Evolutionary conservation across 2,797 vertebrate species (phyloP).

Genomic region (Gymnoscopelus braueri): DNA sequence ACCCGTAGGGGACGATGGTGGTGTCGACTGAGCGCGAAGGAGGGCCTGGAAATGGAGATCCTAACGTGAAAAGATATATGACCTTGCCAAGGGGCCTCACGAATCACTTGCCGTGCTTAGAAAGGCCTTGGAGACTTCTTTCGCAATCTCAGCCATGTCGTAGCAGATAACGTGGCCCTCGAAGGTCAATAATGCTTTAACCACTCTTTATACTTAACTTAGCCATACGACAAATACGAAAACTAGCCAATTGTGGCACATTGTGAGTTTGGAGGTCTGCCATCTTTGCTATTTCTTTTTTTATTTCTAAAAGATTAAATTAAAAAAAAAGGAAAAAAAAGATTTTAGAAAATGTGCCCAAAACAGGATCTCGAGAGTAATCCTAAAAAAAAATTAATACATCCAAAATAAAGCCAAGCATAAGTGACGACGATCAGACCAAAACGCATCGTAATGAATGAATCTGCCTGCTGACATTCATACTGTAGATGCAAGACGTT

Average conservation of each 20-base stretch:
- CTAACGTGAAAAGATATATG: slow-evolving; percentile 6
- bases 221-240: too few relatives aligned
- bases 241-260: too few relatives aligned
- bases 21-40: slow-evolving; percentile 11
- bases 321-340: too few relatives aligned
- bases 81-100: neutral
- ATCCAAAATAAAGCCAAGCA: neutral
- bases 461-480: neutral
- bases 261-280: too few relatives aligned
- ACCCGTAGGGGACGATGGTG: neutral
- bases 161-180: too few relatives aligned
- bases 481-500: slow-evolving; percentile 21
- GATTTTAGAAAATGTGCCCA: too few relatives aligned
- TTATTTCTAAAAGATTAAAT: too few relatives aligned
- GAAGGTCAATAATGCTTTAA: neutral
- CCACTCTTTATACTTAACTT: neutral
- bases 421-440: slow-evolving; percentile 25
- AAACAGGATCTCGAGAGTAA: neutral
- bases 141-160: neutral
- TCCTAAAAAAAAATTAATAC: too few relatives aligned
- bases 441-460: slow-evolving; percentile 40
- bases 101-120: neutral
- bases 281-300: too few relatives aligned
- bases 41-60: neutral
- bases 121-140: neutral